Base-by-base conservation (phyloP, 2,888 invertebrate species). In the Ctena decussata region DNA sequence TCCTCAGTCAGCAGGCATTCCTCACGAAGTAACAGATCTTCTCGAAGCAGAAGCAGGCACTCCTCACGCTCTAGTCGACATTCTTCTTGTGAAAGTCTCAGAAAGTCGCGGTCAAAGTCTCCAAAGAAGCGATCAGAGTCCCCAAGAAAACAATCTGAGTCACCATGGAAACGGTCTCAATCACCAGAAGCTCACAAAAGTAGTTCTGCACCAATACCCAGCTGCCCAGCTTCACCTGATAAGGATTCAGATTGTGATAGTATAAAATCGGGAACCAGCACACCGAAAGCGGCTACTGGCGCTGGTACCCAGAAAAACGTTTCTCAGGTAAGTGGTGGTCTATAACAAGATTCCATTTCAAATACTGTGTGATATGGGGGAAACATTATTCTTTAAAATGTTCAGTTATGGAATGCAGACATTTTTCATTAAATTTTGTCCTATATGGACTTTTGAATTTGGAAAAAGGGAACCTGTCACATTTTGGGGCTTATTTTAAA, bases 21-120 rank as follows among this genome's bases (percentile, higher is more conserved):
- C 65, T 77, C 86, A 27, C 12, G 70, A 70, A 8, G 35, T 30
- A 30, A 8, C 32, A 44, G 71, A 32, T 87, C 87, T 57, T 93
- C 94, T 39, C 84, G 90, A 75, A 86, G 91, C 12, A 93, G 77
- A 24, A 41, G 41, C 35, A 65, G 65, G 35, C 65, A 65, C 18
- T 65, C 65, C 24, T 65, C 65, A 1, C 24, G 57, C 21, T 65
- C 65, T 65, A 65, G 65, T 35, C 32, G 35, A 35, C 65, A 65
- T 65, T 65, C 65, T 35, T 65, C 65, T 35, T 15, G 6, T 18
- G 18, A 35, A 11, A 35, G 65, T 65, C 65, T 3, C 27, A 57
- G 27, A 27, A 24, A 35, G 12, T 12, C 6, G 15, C 41, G 41
- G 41, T 11, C 41, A 27, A 11, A 5, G 18, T 60, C 60, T 30